A percentile compares a stretch with the other conserved stretches of the same genome.
Conservation (phyloP, 1,140 invertebrate genomes). For the Triops longicaudatus region DNA sequence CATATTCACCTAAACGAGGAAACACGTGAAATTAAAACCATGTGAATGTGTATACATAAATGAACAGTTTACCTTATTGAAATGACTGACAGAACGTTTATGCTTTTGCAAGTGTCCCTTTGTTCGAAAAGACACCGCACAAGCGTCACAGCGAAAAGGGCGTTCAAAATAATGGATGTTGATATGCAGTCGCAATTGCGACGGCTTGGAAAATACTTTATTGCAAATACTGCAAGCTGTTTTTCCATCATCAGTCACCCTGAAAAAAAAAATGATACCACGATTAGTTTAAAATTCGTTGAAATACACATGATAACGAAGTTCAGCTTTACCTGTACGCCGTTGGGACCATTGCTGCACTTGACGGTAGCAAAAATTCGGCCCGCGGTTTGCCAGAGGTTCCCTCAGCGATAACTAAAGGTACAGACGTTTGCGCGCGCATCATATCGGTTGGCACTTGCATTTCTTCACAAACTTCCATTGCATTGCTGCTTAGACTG, state of each 20-base stretch:
- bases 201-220: constrained; percentile 81
- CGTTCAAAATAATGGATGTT: constrained; percentile 94
- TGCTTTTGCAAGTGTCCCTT: constrained; percentile 89
- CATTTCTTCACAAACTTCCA: constrained; percentile 1
- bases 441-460: constrained; percentile 7
- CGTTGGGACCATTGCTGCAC: not conserved
- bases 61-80: constrained; percentile 62
- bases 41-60: not conserved
- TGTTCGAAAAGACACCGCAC: constrained; percentile 80
- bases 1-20: constrained; percentile 52
- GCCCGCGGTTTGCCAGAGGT: constrained; percentile 31
- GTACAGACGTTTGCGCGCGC: not conserved
- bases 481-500: not conserved
- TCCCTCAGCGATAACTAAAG: not conserved
- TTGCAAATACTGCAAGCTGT: constrained; percentile 79
- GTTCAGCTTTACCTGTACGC: not conserved
- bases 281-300: no score
- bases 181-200: constrained; percentile 81
- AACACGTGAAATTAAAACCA: not conserved
- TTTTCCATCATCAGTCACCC: constrained; percentile 63
- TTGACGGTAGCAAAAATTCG: constrained; percentile 31
- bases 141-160: constrained; percentile 81
- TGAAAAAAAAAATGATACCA: constrained; percentile 32
- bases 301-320: no score
- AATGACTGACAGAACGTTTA: constrained; percentile 76